Conservation (phyloP, 64 coral and sea anemone species). For the Trachythela sp. region DNA sequence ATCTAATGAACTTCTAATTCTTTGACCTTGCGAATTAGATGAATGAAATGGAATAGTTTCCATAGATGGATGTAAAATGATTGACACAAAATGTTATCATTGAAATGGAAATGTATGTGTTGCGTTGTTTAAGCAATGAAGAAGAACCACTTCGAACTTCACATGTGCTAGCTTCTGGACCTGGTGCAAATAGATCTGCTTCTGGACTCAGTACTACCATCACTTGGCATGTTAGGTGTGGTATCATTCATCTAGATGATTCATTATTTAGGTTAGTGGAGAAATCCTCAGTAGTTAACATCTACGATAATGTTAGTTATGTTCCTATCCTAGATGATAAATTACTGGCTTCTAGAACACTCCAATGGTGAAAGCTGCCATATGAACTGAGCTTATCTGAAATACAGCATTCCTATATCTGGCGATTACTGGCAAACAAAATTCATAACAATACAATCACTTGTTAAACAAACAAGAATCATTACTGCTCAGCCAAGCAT, state of each 20-base stretch:
- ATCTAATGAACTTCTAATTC: background rate
- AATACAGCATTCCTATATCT: too few relatives aligned
- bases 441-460: too few relatives aligned
- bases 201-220: background rate
- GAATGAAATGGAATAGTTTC: background rate
- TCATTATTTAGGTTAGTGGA: too few relatives aligned
- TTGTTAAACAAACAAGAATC: too few relatives aligned
- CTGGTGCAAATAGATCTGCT: slow-evolving; percentile 1
- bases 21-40: background rate
- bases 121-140: background rate
- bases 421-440: too few relatives aligned
- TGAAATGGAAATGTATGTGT: background rate
- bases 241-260: background rate
- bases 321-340: too few relatives aligned
- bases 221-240: background rate
- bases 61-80: background rate
- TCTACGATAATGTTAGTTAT: too few relatives aligned
- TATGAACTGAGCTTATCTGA: too few relatives aligned
- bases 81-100: background rate
- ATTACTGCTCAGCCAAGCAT: too few relatives aligned
- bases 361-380: too few relatives aligned
- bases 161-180: background rate
- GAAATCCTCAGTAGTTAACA: too few relatives aligned
- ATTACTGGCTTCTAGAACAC: too few relatives aligned
- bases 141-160: background rate